These are phyloP conservation scores for Chironomus riparius DNA, from an alignment of 2,888 invertebrate genomes.

Conservation along the genomic window DNA sequence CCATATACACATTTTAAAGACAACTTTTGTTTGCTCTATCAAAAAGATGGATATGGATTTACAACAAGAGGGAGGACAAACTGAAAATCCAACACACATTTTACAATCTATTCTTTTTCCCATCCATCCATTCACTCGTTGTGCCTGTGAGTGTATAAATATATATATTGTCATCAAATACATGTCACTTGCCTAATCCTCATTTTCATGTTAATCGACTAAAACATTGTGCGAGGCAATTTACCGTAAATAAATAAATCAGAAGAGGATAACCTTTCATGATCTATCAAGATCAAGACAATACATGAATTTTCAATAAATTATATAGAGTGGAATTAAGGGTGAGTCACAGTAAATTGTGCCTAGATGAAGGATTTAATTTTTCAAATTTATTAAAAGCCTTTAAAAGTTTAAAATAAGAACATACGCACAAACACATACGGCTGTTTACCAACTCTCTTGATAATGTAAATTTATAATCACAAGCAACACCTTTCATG, in stretches of 20 bases:
- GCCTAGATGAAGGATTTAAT: background rate
- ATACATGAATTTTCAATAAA: background rate
- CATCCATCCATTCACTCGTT: background rate
- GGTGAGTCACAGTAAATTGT: background rate
- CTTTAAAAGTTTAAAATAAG: background rate
- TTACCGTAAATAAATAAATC: conserved; percentile 22
- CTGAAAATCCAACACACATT: too few species aligned
- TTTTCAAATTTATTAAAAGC: background rate
- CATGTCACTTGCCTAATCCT: conserved; percentile 20
- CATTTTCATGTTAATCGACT: conserved; percentile 19
- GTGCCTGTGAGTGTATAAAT: background rate
- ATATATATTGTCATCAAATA: background rate
- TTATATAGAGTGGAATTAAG: background rate
- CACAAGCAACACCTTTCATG: too few species aligned
- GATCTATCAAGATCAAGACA: background rate
- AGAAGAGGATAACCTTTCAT: background rate
- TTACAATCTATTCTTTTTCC: background rate
- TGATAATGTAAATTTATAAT: background rate
- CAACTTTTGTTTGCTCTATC: too few species aligned
- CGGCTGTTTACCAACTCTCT: background rate
- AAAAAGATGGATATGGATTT: too few species aligned
- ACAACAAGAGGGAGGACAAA: too few species aligned
- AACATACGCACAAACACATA: too few species aligned
- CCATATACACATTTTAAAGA: too few species aligned
- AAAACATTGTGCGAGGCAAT: background rate